A percentile compares a stretch with the other conserved stretches of the same genome.
phyloP scores from a whole-genome alignment of 2,888 invertebrate genomes.

The Campoletis raptor region DNA sequence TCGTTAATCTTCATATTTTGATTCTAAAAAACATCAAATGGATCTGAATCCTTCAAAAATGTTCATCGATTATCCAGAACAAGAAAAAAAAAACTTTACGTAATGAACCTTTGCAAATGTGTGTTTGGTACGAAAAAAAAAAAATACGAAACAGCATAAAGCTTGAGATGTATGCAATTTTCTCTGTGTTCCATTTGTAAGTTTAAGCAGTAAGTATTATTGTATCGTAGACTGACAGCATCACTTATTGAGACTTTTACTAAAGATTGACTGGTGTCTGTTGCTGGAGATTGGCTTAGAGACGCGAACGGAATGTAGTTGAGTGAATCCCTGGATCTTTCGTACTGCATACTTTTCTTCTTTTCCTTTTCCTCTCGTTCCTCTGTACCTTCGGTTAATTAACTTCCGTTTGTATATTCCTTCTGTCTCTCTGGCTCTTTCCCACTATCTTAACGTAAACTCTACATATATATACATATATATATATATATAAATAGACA shows the following conservation, averaged over 20 bases:
- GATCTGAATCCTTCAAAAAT: too few relatives aligned
- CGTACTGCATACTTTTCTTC: constrained; percentile 47
- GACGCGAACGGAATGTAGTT: constrained; percentile 62
- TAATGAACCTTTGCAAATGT: background rate
- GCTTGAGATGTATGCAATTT: background rate
- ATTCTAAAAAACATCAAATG: too few relatives aligned
- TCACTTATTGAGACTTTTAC: constrained; percentile 64
- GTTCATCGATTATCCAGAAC: background rate
- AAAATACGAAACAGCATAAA: background rate
- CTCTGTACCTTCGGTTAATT: constrained; percentile 64
- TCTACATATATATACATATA: background rate
- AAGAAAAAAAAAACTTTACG: background rate
- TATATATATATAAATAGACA: background rate
- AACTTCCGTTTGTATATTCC: constrained; percentile 71
- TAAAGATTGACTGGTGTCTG: constrained; percentile 60
- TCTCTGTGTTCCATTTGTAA: constrained; percentile 11
- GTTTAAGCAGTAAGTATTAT: constrained; percentile 39
- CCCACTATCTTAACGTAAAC: constrained; percentile 25
- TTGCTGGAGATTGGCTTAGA: constrained; percentile 63
- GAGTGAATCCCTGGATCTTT: constrained; percentile 54
- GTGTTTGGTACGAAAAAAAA: background rate
- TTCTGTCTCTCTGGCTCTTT: constrained; percentile 51
- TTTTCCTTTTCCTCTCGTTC: background rate
- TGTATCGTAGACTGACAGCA: constrained; percentile 38
- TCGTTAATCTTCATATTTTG: background rate